Evolutionary conservation across 53 echinoderm and acorn worm genomes (phyloP).

Genomic region (Stichopus horrens): DNA sequence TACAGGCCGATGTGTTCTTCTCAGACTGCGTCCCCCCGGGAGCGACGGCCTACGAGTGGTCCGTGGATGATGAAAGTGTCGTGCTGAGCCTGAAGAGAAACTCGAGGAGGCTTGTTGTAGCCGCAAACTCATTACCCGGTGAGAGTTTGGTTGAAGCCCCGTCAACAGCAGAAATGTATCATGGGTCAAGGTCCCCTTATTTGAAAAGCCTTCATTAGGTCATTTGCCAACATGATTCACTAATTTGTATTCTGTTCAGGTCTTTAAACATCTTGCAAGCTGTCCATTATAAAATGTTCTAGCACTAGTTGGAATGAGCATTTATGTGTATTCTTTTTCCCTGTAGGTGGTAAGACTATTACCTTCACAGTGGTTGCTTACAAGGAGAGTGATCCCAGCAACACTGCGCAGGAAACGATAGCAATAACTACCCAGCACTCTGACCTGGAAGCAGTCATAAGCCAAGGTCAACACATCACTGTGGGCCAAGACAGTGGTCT

Average conservation of each 20-base stretch:
- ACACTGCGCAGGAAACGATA: slow-evolving; percentile 51
- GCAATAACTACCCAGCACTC: slow-evolving; percentile 59
- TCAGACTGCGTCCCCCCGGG: slow-evolving; percentile 76
- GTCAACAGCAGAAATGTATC: no score
- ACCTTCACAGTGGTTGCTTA: slow-evolving; percentile 73
- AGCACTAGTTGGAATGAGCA: no score
- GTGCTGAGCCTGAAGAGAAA: slow-evolving; percentile 69
- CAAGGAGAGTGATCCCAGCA: slow-evolving; percentile 59
- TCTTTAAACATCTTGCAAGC: no score
- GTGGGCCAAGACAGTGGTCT: slow-evolving; percentile 74
- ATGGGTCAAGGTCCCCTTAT: no score
- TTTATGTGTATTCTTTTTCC: neutral
- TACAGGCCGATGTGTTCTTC: slow-evolving; percentile 69
- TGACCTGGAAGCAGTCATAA: slow-evolving; percentile 64
- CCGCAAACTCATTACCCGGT: slow-evolving; percentile 72
- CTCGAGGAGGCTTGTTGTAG: slow-evolving; percentile 58
- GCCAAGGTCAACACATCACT: slow-evolving; percentile 64
- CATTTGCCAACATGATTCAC: no score
- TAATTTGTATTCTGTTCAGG: no score
- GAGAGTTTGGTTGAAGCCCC: neutral
- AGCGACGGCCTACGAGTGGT: slow-evolving; percentile 66
- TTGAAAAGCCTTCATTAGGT: no score
- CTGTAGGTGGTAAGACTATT: slow-evolving; percentile 58
- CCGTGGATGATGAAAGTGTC: slow-evolving; percentile 63
- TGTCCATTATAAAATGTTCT: no score